Percentiles rank a stretch among this genome's conserved stretches.
Evolutionary conservation across 92 coral and sea anemone genomes (phyloP).

Genomic region (Scolanthus callimorphus): DNA sequence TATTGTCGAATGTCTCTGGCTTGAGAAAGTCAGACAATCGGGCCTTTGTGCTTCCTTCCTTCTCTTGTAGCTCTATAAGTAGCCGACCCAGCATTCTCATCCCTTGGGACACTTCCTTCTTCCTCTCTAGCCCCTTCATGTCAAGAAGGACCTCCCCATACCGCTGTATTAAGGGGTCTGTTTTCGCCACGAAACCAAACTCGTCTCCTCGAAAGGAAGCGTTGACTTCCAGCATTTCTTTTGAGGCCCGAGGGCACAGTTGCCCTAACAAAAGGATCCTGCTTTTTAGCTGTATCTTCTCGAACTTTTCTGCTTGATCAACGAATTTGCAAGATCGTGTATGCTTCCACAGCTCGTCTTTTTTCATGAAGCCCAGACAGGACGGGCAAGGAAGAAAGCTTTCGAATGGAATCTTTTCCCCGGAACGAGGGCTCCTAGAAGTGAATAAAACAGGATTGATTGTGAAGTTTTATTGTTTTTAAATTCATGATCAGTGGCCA

Average conservation of each 20-base stretch:
- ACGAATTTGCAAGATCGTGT: constrained; percentile 7
- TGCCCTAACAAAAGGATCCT: constrained; percentile 3
- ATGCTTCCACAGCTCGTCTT: constrained; percentile 38
- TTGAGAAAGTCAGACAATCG: constrained; percentile 15
- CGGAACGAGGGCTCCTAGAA: too few relatives aligned
- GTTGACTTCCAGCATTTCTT: constrained; percentile 7
- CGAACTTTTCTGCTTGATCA: background rate
- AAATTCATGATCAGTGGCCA: too few relatives aligned
- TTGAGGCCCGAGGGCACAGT: constrained; percentile 2
- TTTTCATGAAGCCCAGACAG: constrained; percentile 28
- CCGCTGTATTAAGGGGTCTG: constrained; percentile 20
- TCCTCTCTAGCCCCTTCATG: constrained; percentile 13
- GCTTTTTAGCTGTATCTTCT: constrained; percentile 19
- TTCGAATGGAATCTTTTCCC: too few relatives aligned
- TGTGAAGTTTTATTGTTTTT: too few relatives aligned
- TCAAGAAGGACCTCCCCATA: constrained; percentile 9
- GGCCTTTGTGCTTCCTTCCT: background rate
- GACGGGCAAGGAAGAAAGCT: constrained; percentile 23
- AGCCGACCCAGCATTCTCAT: constrained; percentile 39
- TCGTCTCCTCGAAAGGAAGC: constrained; percentile 32
- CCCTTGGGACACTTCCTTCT: constrained; percentile 26
- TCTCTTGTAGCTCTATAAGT: constrained; percentile 9
- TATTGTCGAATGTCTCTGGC: constrained; percentile 28
- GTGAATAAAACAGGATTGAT: too few relatives aligned
- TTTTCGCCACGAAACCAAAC: constrained; percentile 4